Percentiles rank a stretch among this genome's conserved stretches.
These are phyloP conservation scores for Dolomedes plantarius DNA, from an alignment of 2,888 invertebrate genomes.

Conservation along the genomic window DNA sequence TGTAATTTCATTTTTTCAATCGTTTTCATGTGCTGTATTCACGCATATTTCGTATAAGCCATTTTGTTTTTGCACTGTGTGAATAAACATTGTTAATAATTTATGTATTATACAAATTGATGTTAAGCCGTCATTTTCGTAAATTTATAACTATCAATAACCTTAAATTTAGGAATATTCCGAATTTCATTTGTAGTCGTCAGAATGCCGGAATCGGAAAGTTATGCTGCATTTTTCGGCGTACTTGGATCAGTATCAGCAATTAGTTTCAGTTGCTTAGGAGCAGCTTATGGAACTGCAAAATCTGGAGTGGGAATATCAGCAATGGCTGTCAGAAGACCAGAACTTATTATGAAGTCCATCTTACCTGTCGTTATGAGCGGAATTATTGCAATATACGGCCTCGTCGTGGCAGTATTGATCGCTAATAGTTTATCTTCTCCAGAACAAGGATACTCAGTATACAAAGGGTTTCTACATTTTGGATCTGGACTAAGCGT, in stretches of 20 bases:
- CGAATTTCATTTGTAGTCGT: too few relatives aligned
- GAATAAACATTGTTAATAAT: too few relatives aligned
- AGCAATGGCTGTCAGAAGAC: conserved; percentile 99
- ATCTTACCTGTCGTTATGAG: conserved; percentile 99
- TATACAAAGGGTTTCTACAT: conserved; percentile 93
- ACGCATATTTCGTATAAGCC: too few relatives aligned
- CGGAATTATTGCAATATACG: conserved; percentile 99
- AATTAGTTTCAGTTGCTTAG: conserved; percentile 99
- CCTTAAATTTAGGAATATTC: too few relatives aligned
- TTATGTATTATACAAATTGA: too few relatives aligned
- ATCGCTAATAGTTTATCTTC: conserved; percentile 89
- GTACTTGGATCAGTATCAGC: conserved; percentile 99
- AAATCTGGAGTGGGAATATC: conserved; percentile 99
- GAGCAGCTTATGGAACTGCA: conserved; percentile 99
- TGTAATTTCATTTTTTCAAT: too few relatives aligned
- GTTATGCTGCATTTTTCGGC: conserved; percentile 98
- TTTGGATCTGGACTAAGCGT: conserved; percentile 97
- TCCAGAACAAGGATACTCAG: conserved; percentile 19
- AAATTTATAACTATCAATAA: too few relatives aligned
- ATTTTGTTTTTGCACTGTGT: too few relatives aligned
- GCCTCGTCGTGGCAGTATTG: conserved; percentile 98
- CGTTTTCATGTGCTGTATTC: too few relatives aligned
- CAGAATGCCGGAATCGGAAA: too few relatives aligned
- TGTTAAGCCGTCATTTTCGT: too few relatives aligned
- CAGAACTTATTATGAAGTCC: conserved; percentile 99